Evolutionary conservation across 2,797 vertebrate species (phyloP).

Genomic region (Helarctos malayanus): DNA sequence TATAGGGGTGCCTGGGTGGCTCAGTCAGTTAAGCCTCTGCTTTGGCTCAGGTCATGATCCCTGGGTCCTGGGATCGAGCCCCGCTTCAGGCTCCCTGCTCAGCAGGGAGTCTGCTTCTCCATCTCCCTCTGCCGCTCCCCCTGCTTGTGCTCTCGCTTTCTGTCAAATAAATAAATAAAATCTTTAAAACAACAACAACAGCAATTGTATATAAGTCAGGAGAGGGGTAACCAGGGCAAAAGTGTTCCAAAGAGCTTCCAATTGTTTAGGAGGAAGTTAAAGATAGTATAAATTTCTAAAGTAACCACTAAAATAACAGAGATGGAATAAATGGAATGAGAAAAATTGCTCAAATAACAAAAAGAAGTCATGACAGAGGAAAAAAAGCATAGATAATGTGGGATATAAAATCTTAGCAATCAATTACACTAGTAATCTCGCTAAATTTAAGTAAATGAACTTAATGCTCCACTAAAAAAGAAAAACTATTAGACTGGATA

Average conservation of each 20-base stretch:
- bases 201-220: neutral
- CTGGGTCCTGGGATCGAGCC: no score
- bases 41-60: no score
- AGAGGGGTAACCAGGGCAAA: neutral
- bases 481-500: neutral
- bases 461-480: neutral
- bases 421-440: neutral
- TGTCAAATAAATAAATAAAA: no score
- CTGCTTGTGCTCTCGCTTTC: no score
- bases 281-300: slow-evolving; percentile 2
- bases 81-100: no score
- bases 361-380: neutral
- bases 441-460: neutral
- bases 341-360: neutral
- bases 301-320: neutral
- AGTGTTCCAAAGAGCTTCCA: neutral
- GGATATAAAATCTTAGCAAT: neutral
- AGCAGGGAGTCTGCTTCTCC: no score
- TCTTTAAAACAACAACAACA: neutral
- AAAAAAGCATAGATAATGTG: neutral
- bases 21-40: no score
- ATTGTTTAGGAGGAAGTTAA: neutral
- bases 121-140: no score
- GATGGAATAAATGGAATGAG: neutral
- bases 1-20: no score